Evolutionary conservation across 1,140 invertebrate genomes (phyloP).

Genomic region (Lanistes nyassanus): DNA sequence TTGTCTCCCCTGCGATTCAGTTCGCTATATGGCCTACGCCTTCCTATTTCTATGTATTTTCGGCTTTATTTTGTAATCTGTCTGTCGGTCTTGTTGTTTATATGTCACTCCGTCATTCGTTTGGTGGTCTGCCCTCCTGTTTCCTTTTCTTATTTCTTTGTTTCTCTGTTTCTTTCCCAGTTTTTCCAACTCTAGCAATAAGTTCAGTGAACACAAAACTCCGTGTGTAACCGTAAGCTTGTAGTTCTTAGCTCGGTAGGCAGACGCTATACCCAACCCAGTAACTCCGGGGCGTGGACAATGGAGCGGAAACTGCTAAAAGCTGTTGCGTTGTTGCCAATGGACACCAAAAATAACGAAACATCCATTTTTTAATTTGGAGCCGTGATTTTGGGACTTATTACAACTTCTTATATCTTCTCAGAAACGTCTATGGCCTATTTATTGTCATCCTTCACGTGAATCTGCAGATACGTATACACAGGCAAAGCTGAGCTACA

Average conservation of each 20-base stretch:
- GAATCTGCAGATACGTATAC: conserved; percentile 41
- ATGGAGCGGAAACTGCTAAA: no score
- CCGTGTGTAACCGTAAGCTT: no score
- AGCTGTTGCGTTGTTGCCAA: no score
- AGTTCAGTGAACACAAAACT: no score
- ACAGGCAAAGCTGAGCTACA: conserved; percentile 67
- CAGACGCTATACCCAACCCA: no score
- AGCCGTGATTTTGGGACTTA: no score
- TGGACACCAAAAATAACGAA: no score
- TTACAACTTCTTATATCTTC: no score
- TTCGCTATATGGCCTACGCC: background rate
- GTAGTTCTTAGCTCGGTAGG: no score
- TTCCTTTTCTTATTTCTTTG: conserved; percentile 4
- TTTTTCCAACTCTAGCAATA: background rate
- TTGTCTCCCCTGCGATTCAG: background rate
- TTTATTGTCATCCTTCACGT: background rate
- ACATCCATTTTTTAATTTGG: no score
- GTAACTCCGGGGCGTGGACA: no score
- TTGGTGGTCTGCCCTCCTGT: background rate
- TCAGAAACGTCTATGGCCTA: background rate
- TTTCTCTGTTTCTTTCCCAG: conserved; percentile 4
- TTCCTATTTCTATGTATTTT: background rate
- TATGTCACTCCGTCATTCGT: background rate
- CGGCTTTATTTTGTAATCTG: background rate
- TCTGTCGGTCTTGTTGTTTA: background rate